Evolutionary conservation across 2,888 invertebrate genomes (phyloP).

Genomic region (Parnassius smintheus): DNA sequence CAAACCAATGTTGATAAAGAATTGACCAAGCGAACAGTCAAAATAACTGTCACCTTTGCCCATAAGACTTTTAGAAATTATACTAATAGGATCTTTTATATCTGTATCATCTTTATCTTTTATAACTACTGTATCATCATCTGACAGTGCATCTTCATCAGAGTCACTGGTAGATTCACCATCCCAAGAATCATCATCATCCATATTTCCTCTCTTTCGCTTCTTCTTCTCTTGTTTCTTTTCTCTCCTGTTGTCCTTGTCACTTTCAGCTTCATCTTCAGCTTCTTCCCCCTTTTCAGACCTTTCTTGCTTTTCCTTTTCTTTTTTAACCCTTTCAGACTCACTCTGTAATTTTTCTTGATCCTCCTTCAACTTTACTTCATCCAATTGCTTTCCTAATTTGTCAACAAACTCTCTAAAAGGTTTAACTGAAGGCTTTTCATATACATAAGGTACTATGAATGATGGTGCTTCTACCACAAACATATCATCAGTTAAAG

Average conservation of each 20-base stretch:
- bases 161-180: conserved; percentile 79
- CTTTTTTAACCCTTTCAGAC: conserved; percentile 50
- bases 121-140: conserved; percentile 76
- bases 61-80: conserved; percentile 64
- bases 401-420: conserved; percentile 87
- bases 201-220: conserved; percentile 62
- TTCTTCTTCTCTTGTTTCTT: conserved; percentile 61
- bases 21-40: conserved; percentile 93
- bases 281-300: conserved; percentile 51
- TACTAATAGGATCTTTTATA: conserved; percentile 69
- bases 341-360: conserved; percentile 59
- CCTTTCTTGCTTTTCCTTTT: conserved; percentile 58
- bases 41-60: conserved; percentile 88
- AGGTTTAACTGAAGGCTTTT: conserved; percentile 92
- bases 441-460: conserved; percentile 96
- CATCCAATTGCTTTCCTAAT: conserved; percentile 83
- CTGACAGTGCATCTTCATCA: conserved; percentile 71
- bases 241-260: conserved; percentile 39
- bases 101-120: conserved; percentile 80
- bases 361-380: conserved; percentile 64
- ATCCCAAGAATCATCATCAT: conserved; percentile 83
- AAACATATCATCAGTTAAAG: conserved; percentile 95
- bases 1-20: conserved; percentile 95
- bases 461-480: conserved; percentile 96
- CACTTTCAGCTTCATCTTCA: conserved; percentile 46